These are phyloP conservation scores for Electrona antarctica DNA, from an alignment of 2,113 vertebrate genomes.

Conservation along the genomic window DNA sequence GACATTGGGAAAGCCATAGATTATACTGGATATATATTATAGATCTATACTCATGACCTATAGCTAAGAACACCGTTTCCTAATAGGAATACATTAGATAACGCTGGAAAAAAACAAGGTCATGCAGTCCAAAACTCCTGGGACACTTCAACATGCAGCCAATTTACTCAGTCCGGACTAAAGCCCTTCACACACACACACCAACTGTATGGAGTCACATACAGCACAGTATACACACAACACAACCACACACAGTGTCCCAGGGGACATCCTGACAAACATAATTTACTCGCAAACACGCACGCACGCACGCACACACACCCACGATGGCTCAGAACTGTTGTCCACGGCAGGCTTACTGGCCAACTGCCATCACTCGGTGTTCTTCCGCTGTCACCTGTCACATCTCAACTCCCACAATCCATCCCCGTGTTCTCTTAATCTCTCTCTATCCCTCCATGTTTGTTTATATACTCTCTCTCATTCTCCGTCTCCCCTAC, in stretches of 20 bases:
- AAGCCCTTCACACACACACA: not conserved
- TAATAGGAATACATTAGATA: not conserved
- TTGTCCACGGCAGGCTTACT: not conserved
- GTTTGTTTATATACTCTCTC: not conserved
- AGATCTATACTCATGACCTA: not conserved
- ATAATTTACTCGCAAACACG: not conserved
- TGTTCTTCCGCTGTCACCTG: not conserved
- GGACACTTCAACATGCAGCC: not conserved
- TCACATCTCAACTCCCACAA: not conserved
- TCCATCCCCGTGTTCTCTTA: not conserved
- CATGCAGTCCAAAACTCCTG: conserved; percentile 24
- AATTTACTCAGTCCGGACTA: not conserved
- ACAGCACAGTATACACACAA: too few species aligned
- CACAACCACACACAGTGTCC: too few species aligned
- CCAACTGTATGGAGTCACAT: too few species aligned
- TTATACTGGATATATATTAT: not conserved
- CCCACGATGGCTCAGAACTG: not conserved
- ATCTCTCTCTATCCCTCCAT: not conserved
- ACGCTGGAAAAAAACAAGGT: conserved; percentile 26
- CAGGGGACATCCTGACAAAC: too few species aligned
- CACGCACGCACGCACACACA: not conserved
- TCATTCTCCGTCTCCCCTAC: not conserved
- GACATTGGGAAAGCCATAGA: not conserved
- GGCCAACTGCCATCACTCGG: not conserved
- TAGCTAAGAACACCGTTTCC: not conserved